Conservation (phyloP, 2,888 invertebrate genomes). For the Polyploca ridens region DNA sequence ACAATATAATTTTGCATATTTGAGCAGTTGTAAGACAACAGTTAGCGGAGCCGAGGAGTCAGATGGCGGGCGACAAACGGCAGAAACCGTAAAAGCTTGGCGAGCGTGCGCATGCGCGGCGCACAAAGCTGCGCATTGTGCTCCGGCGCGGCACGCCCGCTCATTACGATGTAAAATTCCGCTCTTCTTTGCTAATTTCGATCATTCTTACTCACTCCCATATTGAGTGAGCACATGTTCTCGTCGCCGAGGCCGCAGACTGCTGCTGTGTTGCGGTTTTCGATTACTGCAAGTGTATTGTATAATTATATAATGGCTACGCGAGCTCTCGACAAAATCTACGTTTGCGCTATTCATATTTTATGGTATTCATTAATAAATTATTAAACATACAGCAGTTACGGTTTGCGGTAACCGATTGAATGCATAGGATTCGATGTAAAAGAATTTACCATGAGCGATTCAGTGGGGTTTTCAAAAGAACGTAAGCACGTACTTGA, state of each 20-base stretch:
- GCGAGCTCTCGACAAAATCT: conserved; percentile 49
- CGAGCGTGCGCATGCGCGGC: conserved; percentile 42
- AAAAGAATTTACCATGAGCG: conserved; percentile 23
- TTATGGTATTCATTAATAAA: conserved; percentile 53
- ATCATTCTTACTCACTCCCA: conserved; percentile 59
- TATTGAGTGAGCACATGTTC: conserved; percentile 74
- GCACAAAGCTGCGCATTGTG: conserved; percentile 53
- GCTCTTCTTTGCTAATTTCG: conserved; percentile 63
- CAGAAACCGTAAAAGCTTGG: conserved; percentile 79
- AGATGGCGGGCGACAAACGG: conserved; percentile 66
- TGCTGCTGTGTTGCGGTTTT: conserved; percentile 72
- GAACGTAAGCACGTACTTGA: conserved; percentile 43
- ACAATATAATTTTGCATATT: conserved; percentile 8
- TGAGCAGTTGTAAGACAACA: conserved; percentile 40
- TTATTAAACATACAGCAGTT: conserved; percentile 50
- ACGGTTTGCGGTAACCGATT: conserved; percentile 55
- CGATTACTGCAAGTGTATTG: conserved; percentile 57
- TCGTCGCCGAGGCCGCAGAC: conserved; percentile 61
- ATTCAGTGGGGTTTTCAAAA: conserved; percentile 30
- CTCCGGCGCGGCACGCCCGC: conserved; percentile 50
- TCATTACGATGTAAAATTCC: conserved; percentile 59
- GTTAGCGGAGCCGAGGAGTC: conserved; percentile 54
- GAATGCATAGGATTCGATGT: conserved; percentile 32
- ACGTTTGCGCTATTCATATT: conserved; percentile 53
- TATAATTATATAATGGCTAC: conserved; percentile 61